These are phyloP conservation scores for Etheostoma perlongum DNA, from an alignment of 2,797 vertebrate species.

Conservation along the genomic window DNA sequence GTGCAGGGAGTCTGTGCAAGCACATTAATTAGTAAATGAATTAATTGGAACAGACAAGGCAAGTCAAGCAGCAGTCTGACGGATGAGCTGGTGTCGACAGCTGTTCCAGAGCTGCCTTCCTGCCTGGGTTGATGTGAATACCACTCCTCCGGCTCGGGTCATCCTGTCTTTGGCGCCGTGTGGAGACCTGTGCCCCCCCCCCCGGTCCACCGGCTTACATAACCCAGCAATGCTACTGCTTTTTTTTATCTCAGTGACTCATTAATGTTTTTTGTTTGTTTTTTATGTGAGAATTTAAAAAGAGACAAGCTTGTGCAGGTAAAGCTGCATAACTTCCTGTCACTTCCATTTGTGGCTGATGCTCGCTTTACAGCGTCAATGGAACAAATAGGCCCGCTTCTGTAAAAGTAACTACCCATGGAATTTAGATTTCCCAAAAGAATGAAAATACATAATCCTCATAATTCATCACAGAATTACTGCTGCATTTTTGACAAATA, in stretches of 20 bases:
- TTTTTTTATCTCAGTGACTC: constrained; percentile 38
- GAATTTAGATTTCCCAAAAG: neutral
- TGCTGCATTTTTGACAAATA: neutral
- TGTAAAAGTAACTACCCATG: neutral
- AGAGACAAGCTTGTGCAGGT: constrained; percentile 2
- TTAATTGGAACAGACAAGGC: constrained; percentile 50
- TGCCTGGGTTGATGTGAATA: constrained; percentile 49
- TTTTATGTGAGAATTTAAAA: neutral
- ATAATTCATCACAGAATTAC: neutral
- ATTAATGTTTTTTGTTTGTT: too few species aligned
- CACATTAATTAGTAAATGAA: constrained; percentile 16
- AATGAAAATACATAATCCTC: neutral
- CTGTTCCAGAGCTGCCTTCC: constrained; percentile 45
- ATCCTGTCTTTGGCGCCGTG: constrained; percentile 28
- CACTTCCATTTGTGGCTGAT: constrained; percentile 3
- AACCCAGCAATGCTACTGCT: constrained; percentile 2
- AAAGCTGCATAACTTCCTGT: neutral
- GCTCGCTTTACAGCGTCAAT: constrained; percentile 1
- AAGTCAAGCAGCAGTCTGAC: constrained; percentile 42
- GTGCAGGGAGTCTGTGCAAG: constrained; percentile 16
- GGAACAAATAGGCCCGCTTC: neutral
- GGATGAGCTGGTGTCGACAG: constrained; percentile 58
- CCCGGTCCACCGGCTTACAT: constrained; percentile 36
- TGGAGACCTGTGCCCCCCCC: constrained; percentile 45
- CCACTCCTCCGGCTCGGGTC: constrained; percentile 55